Base-by-base conservation (phyloP, 2,797 vertebrate species). In the Pelobates cultripes region DNA sequence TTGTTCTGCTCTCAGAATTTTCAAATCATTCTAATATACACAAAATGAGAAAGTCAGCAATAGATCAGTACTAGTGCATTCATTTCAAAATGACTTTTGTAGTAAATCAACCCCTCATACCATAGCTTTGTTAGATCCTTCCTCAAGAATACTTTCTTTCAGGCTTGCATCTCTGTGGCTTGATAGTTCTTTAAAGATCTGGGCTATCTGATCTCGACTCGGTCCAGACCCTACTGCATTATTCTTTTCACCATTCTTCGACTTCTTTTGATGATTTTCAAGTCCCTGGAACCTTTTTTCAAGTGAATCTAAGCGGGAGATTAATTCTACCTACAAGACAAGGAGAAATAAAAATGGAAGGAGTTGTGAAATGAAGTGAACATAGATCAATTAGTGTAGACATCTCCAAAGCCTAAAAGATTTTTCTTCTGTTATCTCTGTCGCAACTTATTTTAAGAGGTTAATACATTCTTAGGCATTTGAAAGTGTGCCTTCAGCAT, bases 211-310 rank as follows among this genome's bases (percentile, higher is more conserved):
- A 4, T 88, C 90, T 0, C 88, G 83, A 6, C 86, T 89, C 0
- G 86, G 74, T 7, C 88, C 75, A 10, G 77, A 64, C 0, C 75
- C 82, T 0, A 0, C 55, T 0, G 17, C 73, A 75, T 61, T 9
- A 41, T 60, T 7, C 0, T 74, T 10, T 13, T 74, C 74, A 9
- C 8, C 10, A 15, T 7, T 90, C 90, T 4, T 4, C 87, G 40
- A 2, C 67, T 91, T 86, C 67, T 90, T 88, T 4, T 87, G 87
- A 83, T 91, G 88, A 6, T 88, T 81, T 76, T 93, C 91, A 63
- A 94, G 86, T 0, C 73, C 79, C 10, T 92, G 88, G 1, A 94
- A 91, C 47, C 89, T 92, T 80, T 89, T 90, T 82, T 94, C 93
- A 84, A 95, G 85, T 2, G 89, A 81, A 63, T 92, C 90, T 6